Percentiles rank a stretch among this genome's conserved stretches.
These are phyloP conservation scores for Apis cerana DNA, from an alignment of 1,140 invertebrate genomes.

Conservation along the genomic window DNA sequence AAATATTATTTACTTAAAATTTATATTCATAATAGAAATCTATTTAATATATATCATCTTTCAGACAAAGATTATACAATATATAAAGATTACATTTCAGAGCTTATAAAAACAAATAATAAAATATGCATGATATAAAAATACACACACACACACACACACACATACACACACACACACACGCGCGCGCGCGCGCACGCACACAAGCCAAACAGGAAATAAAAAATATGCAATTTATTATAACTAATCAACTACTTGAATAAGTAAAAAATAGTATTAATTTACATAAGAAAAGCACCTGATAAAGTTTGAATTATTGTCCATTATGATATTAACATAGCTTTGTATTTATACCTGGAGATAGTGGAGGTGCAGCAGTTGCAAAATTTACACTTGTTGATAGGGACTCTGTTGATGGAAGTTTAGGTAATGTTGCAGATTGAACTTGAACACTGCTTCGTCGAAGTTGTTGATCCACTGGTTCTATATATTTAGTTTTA, in stretches of 20 bases:
- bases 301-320: constrained; percentile 41
- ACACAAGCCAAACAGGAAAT: constrained; percentile 27
- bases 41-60: constrained; percentile 23
- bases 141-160: too few species aligned
- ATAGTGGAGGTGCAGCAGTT: constrained; percentile 72
- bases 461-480: constrained; percentile 75
- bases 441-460: constrained; percentile 77
- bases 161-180: too few species aligned
- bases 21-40: constrained; percentile 4
- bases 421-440: constrained; percentile 75
- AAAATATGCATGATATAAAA: constrained; percentile 33
- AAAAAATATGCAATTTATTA: constrained; percentile 38
- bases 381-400: constrained; percentile 72
- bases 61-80: constrained; percentile 16
- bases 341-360: constrained; percentile 75
- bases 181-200: too few species aligned
- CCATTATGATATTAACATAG: constrained; percentile 44
- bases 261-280: constrained; percentile 28
- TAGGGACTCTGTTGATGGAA: constrained; percentile 79
- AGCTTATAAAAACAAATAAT: constrained; percentile 31
- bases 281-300: constrained; percentile 43
- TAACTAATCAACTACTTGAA: constrained; percentile 36
- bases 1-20: constrained; percentile 13
- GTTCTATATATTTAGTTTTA: constrained; percentile 71
- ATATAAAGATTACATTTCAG: constrained; percentile 35